These are phyloP conservation scores for Agapornis canus DNA, from an alignment of 2,797 vertebrate genomes.

Conservation along the genomic window DNA sequence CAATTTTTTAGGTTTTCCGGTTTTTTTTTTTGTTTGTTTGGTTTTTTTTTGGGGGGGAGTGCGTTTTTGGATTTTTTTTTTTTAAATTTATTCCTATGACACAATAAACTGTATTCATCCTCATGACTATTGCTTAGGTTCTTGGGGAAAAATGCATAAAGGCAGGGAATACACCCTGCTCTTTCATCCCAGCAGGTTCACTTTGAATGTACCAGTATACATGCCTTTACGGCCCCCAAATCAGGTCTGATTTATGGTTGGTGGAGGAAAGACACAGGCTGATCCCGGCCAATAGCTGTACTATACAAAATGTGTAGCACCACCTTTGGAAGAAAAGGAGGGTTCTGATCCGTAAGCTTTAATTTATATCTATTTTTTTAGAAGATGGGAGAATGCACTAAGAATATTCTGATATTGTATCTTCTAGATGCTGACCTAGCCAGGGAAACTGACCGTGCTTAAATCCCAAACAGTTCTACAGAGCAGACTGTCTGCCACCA, in stretches of 20 bases:
- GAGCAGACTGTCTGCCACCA: neutral
- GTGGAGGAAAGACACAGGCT: neutral
- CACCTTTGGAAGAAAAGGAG: neutral
- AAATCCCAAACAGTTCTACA: neutral
- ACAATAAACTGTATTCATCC: neutral
- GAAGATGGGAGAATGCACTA: neutral
- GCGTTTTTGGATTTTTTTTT: accelerated
- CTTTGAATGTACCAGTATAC: neutral
- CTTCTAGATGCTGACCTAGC: neutral
- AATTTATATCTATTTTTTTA: neutral
- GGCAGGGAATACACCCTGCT: neutral
- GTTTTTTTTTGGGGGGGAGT: neutral
- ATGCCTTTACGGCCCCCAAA: neutral
- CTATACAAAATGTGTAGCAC: neutral
- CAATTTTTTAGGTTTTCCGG: neutral
- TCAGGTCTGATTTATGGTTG: neutral
- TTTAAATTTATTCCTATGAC: neutral
- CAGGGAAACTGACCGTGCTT: neutral
- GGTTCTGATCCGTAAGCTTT: neutral
- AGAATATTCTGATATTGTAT: neutral
- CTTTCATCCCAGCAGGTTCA: neutral
- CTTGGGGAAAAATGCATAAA: neutral
- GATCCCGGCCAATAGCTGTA: neutral
- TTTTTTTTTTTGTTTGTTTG: no score
- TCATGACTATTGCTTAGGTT: neutral